Evolutionary conservation across 2,888 invertebrate genomes (phyloP), one percentile per base, ranked within the genome.

Genomic region (Holacanthella duospinosa): DNA sequence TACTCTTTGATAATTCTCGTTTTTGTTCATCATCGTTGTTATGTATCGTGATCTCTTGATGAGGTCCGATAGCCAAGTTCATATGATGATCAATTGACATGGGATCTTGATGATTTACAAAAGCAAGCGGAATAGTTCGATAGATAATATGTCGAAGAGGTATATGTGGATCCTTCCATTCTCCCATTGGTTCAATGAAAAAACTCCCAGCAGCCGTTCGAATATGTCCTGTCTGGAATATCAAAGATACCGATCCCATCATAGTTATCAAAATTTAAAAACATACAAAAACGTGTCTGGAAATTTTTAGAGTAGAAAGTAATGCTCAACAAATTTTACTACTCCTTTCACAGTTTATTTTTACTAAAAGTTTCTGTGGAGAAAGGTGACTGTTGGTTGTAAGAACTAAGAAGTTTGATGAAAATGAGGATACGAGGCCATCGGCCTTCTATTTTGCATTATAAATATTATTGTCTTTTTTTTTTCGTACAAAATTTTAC

Each of bases 141-240:
- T 77, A 77, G 65, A 83, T 79, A 58, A 78, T 77, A 73, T 83
- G 83, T 69, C 80, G 74, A 66, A 82, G 77, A 69, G 78, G 78
- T 12, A 74, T 72, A 71, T 75, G 74, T 21, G 62, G 60, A 62
- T 77, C 77, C 66, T 76, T 77, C 65, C 77, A 78, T 63, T 78
- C 77, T 74, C 85, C 83, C 29, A 80, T 80, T 21, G 86, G 86
- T 75, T 85, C 83, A 71, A 86, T 86, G 75, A 84, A 82, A 77
- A 83, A 85, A 71, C 81, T 83, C 66, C 83, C 85, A 68, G 81
- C 80, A 62, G 83, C 82, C 27, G 86, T 85, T 74, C 82, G 81
- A 73, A 86, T 84, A 76, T 85, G 85, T 63, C 86, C 86, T 64
- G 83, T 85, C 86, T 86, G 79, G 58, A 80, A 80, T 57, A 54